Evolutionary conservation across 2,113 vertebrate genomes (phyloP).

Genomic region (Acrocephalus kingi): DNA sequence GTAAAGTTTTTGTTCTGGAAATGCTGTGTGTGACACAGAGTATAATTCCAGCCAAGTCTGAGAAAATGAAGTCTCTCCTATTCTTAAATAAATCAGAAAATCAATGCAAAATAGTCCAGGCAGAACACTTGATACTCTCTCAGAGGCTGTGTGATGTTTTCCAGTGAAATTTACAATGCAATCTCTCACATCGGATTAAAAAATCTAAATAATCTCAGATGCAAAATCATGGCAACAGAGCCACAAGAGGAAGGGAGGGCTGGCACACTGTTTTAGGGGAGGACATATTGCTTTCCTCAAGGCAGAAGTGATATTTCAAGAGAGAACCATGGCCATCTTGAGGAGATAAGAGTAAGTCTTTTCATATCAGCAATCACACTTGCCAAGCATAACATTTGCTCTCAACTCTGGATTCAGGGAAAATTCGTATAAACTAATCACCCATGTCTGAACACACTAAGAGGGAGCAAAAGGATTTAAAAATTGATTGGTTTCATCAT

Average conservation of each 20-base stretch:
- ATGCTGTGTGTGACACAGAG: background rate
- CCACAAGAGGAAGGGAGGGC: background rate
- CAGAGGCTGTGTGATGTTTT: background rate
- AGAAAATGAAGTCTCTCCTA: background rate
- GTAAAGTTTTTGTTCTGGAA: background rate
- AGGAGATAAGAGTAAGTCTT: background rate
- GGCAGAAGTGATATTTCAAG: background rate
- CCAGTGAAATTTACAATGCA: background rate
- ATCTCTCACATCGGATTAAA: background rate
- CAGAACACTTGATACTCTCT: background rate
- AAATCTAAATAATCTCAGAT: background rate
- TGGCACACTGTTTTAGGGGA: accelerated
- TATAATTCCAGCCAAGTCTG: background rate
- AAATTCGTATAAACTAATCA: background rate
- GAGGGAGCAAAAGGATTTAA: background rate
- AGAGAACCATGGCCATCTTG: background rate
- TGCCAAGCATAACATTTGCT: background rate
- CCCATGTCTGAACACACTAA: background rate
- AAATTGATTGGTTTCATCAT: background rate
- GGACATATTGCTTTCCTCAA: background rate
- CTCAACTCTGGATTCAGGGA: background rate
- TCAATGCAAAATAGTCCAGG: background rate
- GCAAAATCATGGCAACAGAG: background rate
- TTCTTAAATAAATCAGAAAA: background rate
- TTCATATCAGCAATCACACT: background rate